Evolutionary conservation across 2,888 invertebrate species (phyloP), one percentile per base, ranked within the genome.

Genomic region (Mellilla xanthometata): DNA sequence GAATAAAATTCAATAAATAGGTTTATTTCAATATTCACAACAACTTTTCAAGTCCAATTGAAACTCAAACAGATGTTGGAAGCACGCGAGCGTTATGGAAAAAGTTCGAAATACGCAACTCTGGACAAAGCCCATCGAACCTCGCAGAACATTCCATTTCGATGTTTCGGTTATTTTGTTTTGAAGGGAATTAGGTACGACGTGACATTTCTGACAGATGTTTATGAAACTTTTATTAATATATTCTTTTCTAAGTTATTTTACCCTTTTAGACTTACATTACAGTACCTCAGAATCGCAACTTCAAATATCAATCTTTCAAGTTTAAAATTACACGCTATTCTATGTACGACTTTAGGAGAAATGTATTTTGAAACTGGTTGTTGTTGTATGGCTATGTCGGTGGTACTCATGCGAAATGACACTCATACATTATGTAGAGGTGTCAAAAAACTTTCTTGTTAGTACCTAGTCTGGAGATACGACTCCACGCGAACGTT

Each of bases 61-160:
- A 60, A 61, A 69, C 63, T 73, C 71, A 71, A 76, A 73, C 67
- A 72, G 66, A 62, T 55, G 56, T 61, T 51, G 48, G 49, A 55
- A 58, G 52, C 49, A 49, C 52, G 44, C 52, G 52, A 58, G 60
- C 54, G 68, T 70, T 74, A 76, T 74, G 63, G 68, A 68, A 72
- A 75, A 76, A 75, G 65, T 76, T 52, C 50, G 43, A 59, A 66
- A 68, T 69, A 63, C 55, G 54, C 19, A 65, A 65, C 56, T 4
- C 6, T 24, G 24, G 24, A 7, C 7, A 24, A 24, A n/a, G 12
- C 24, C 26, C 19, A 22, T 22, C 33, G 65, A 65, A 56, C 66
- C 51, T 57, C 53, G 44, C 43, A 48, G 54, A 56, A 57, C 38
- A 56, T 52, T 64, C 46, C 29, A 35, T 49, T 52, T 43, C 33